phyloP scores from a whole-genome alignment of 1,140 invertebrate species.

The Cyphomyrmex costatus region DNA sequence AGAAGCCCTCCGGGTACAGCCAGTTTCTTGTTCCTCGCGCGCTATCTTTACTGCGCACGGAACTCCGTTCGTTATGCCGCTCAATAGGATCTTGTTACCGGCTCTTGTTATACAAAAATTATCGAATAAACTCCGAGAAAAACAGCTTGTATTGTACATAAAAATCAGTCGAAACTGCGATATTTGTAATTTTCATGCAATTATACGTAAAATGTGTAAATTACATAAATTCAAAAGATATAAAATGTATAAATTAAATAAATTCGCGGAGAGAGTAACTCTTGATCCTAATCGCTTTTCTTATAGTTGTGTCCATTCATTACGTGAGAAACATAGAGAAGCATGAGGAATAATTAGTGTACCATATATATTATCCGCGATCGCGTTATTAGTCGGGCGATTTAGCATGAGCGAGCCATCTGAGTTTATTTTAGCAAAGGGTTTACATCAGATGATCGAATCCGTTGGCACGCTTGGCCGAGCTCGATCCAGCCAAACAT shows the following conservation, averaged over 20 bases:
- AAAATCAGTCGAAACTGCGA: neutral
- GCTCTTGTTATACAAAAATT: constrained; percentile 50
- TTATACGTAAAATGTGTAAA: constrained; percentile 1
- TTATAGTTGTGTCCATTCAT: neutral
- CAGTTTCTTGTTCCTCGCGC: constrained; percentile 50
- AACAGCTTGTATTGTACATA: constrained; percentile 3
- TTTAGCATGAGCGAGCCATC: neutral
- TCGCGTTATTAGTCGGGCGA: constrained; percentile 49
- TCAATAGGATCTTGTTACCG: constrained; percentile 62
- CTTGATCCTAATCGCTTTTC: constrained; percentile 10
- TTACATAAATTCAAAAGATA: too few species aligned
- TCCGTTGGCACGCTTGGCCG: constrained; percentile 71
- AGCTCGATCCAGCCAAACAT: constrained; percentile 80
- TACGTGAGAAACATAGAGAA: constrained; percentile 19
- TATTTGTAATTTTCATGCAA: constrained; percentile 40
- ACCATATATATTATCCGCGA: constrained; percentile 16
- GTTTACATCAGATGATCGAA: constrained; percentile 80
- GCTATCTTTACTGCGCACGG: constrained; percentile 50
- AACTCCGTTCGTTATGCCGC: constrained; percentile 57
- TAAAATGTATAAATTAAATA: too few species aligned
- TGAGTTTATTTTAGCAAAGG: constrained; percentile 81
- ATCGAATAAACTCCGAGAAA: constrained; percentile 28
- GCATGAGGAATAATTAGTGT: constrained; percentile 45
- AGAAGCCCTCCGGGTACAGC: constrained; percentile 53
- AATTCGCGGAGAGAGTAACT: too few species aligned